phyloP scores from a whole-genome alignment of 2,888 invertebrate species.

The Clistopyga incitator region DNA sequence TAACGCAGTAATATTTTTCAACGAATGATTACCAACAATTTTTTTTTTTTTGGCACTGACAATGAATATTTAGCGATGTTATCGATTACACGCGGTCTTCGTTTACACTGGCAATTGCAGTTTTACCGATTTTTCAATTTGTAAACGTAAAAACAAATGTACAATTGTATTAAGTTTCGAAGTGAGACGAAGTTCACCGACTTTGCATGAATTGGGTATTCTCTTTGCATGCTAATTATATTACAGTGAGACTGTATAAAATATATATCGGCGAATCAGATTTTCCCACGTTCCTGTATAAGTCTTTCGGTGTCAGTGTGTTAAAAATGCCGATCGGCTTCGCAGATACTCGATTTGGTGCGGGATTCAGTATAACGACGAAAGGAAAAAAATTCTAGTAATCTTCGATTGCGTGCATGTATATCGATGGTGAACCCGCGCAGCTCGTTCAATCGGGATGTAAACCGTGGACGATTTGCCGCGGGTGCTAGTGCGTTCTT shows the following conservation, averaged over 20 bases:
- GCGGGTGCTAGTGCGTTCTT: slow-evolving; percentile 14
- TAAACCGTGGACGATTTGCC: slow-evolving; percentile 22
- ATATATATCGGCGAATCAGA: slow-evolving; percentile 14
- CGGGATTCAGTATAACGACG: slow-evolving; percentile 24
- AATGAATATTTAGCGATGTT: too few relatives aligned
- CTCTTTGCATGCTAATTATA: background rate
- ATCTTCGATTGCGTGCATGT: slow-evolving; percentile 15
- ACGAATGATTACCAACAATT: too few relatives aligned
- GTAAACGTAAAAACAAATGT: background rate
- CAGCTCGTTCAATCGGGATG: slow-evolving; percentile 27
- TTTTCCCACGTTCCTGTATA: slow-evolving; percentile 39
- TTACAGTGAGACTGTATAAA: background rate
- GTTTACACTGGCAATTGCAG: too few relatives aligned
- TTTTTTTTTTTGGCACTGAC: too few relatives aligned
- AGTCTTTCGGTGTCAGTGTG: background rate
- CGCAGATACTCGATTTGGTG: slow-evolving; percentile 32
- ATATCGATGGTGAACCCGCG: slow-evolving; percentile 6
- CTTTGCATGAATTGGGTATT: background rate
- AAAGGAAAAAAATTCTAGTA: slow-evolving; percentile 23
- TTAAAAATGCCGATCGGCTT: slow-evolving; percentile 44
- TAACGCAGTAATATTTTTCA: too few relatives aligned
- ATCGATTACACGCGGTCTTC: too few relatives aligned
- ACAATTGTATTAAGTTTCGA: too few relatives aligned
- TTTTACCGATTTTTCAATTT: background rate
- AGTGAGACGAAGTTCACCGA: background rate